These are phyloP conservation scores for Toxonevra muliebris DNA, from an alignment of 2,888 invertebrate species.

Conservation along the genomic window DNA sequence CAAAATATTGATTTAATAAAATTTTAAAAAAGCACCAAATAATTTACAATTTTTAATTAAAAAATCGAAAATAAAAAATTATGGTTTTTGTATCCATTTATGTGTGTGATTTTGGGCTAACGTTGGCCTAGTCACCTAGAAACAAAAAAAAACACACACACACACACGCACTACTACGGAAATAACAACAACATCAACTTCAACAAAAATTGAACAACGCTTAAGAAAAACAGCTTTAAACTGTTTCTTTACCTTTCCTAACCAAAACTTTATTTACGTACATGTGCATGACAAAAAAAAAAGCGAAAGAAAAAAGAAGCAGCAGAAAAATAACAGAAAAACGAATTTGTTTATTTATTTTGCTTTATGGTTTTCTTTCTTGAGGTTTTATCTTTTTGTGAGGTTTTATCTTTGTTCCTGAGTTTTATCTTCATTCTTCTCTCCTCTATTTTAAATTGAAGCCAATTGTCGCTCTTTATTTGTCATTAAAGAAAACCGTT, in stretches of 20 bases:
- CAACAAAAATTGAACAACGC: neutral
- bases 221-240: constrained; percentile 15
- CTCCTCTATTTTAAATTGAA: neutral
- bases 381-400: neutral
- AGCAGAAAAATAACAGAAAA: neutral
- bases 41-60: neutral
- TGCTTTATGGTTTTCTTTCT: neutral
- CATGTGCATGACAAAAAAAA: neutral
- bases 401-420: neutral
- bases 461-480: neutral
- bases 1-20: neutral
- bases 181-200: neutral
- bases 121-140: constrained; percentile 38
- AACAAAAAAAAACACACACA: constrained; percentile 8
- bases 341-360: neutral
- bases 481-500: too few relatives aligned
- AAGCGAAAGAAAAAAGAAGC: neutral
- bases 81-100: neutral
- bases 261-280: constrained; percentile 21
- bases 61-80: too few relatives aligned
- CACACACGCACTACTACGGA: neutral
- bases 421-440: neutral
- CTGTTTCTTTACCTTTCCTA: constrained; percentile 27
- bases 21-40: too few relatives aligned
- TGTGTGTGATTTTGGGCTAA: neutral